Evolutionary conservation across 64 coral and sea anemone genomes (phyloP).

Genomic region (Stichodactyla helianthus): DNA sequence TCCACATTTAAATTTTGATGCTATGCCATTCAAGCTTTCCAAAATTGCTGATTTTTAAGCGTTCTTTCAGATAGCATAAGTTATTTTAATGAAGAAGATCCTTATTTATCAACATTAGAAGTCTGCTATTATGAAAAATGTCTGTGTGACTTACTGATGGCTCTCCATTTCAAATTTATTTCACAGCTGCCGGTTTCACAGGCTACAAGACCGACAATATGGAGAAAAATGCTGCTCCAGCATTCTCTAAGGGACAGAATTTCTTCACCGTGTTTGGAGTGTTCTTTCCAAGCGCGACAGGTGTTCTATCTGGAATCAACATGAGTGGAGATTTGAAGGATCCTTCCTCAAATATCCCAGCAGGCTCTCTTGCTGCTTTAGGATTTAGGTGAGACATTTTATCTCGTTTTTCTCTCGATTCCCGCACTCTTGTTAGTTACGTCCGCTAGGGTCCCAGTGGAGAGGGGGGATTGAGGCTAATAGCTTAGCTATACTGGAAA

Average conservation of each 20-base stretch:
- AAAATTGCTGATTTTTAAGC: too few species aligned
- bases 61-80: too few species aligned
- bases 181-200: conserved; percentile 93
- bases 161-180: not conserved
- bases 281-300: conserved; percentile 97
- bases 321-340: conserved; percentile 99
- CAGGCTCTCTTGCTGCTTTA: conserved; percentile 85
- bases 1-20: too few species aligned
- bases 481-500: too few species aligned
- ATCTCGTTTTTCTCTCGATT: not conserved
- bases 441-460: too few species aligned
- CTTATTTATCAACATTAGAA: too few species aligned
- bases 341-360: conserved; percentile 84
- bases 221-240: conserved; percentile 78
- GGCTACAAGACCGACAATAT: conserved; percentile 92
- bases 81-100: too few species aligned
- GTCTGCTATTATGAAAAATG: too few species aligned
- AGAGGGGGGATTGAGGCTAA: too few species aligned
- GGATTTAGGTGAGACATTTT: conserved; percentile 61
- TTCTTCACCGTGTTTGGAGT: conserved; percentile 96
- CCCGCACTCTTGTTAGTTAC: too few species aligned
- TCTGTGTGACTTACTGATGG: not conserved
- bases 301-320: conserved; percentile 96
- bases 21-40: too few species aligned
- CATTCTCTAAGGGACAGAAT: conserved; percentile 64